Base-by-base conservation (phyloP, 2,113 vertebrate genomes). In the Xenus cinereus region DNA sequence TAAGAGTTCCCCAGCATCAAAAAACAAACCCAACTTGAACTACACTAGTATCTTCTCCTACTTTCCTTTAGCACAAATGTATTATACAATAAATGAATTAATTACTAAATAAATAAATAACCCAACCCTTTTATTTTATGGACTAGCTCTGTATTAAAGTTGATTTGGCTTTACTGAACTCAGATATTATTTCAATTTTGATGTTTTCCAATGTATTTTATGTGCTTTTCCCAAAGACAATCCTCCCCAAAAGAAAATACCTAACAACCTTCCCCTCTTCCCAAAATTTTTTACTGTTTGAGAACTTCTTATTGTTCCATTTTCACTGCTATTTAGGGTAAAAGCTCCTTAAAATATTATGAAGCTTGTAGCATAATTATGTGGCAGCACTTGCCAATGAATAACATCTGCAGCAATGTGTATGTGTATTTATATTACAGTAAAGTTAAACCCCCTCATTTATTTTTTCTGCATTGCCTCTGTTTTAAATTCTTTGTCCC, bases 281-380 rank as follows among this genome's bases (percentile, higher is more conserved):
- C 39, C 69, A 41, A 71, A 39, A 35, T 45, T 89, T 66, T 84
- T 95, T 63, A 85, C 35, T 92, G 51, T 91, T 95, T 90, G 54
- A 87, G 95, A 96, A 67, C 73, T 95, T 97, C 89, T 90, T 96
- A 74, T 93, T 97, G 51, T 97, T 97, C 33, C 54, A 91, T 95
- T 95, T 97, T 94, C 56, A 85, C 96, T 97, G 68, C 87, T 98
- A 81, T 97, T 97, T 97, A 89, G 92, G 93, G 91, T 93, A 94
- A 95, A 91, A 95, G 17, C 91, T 98, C 95, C 97, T 98, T 98
- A 97, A 97, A 98, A 97, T 96, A 97, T 95, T 94, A 96, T 92
- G 91, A 98, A 97, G 92, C 78, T 88, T 95, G 97, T 71, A 89
- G 71, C 56, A 35, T 96, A 97, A 97, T 91, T 97, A 87, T 50